Evolutionary conservation across 2,113 vertebrate genomes (phyloP), one percentile per base, ranked within the genome.

Genomic region (Stomatorhinus ivindoensis): DNA sequence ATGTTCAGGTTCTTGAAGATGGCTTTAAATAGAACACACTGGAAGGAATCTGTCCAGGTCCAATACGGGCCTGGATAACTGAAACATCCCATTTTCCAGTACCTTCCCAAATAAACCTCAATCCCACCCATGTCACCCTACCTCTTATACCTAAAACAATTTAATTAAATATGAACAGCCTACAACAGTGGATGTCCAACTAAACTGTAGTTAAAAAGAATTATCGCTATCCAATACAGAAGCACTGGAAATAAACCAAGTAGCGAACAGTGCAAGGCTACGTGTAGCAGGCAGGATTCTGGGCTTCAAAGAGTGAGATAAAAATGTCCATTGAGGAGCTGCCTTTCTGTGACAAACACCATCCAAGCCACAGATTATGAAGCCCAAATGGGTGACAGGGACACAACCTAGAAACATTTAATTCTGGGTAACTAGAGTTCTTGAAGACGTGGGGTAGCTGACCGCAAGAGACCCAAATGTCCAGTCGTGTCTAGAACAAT

Each of bases 81-180:
- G 48, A 86, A 86, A 27, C 46, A 6, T 86, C 46, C 83, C 17
- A 48, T 24, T 65, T 88, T 88, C 87, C 87, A 88, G 87, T 39
- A 73, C 15, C 61, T 76, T 31, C 61, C 8, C 65, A 69, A 88
- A 88, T 73, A 13, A 88, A 17, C 27, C 27, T 50, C 55, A 46
- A 46, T 46, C 44, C 13, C 24, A 24, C 58, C 42, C 21, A 31
- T 42, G 27, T 47, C 11, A 76, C 24, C 87, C 87, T 24, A 58
- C 19, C 11, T 15, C 46, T 44, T 69, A 53, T 27, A n/a, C 11
- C n/a, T 51, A 88, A 61, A 61, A 87, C 10, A 87, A 76, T 51
- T 51, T 17, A 10, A 47, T 80, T 88, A 35, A 88, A 87, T 61
- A 88, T 27, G 42, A 88, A 17, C n/a, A 61, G 61, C 55, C 61